These are phyloP conservation scores for Patella vulgata DNA, from an alignment of 1,140 invertebrate species.

Conservation along the genomic window DNA sequence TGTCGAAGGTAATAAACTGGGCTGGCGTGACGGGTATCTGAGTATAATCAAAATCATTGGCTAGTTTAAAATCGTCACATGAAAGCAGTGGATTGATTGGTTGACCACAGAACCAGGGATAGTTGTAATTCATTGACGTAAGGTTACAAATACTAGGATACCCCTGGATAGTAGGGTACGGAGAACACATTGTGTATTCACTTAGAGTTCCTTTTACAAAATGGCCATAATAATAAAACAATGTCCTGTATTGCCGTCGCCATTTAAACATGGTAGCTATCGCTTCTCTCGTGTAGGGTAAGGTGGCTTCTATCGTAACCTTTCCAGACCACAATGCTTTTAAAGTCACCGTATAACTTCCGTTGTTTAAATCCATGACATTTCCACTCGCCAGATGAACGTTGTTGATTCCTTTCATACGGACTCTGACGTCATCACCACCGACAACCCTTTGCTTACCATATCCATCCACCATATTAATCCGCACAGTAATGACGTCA, in stretches of 20 bases:
- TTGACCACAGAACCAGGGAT: conserved; percentile 13
- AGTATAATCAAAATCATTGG: too few relatives aligned
- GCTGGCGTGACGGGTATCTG: too few relatives aligned
- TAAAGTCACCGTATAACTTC: conserved; percentile 5
- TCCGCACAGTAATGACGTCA: neutral
- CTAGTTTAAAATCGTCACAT: conserved; percentile 2
- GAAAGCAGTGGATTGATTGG: neutral
- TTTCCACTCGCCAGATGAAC: neutral
- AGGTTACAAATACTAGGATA: conserved; percentile 9
- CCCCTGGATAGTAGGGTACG: conserved; percentile 4
- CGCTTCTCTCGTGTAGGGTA: conserved; percentile 6
- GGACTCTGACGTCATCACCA: conserved; percentile 14
- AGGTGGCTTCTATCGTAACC: neutral
- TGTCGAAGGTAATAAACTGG: too few relatives aligned
- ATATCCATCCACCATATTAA: neutral
- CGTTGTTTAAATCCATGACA: conserved; percentile 9
- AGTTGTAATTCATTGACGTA: conserved; percentile 5
- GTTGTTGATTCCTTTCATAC: neutral
- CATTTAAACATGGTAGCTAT: neutral
- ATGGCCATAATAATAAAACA: neutral
- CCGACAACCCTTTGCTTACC: neutral
- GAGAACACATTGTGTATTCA: neutral
- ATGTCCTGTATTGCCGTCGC: neutral
- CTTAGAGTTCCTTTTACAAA: neutral
- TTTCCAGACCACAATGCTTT: conserved; percentile 6